A percentile compares a stretch with the other conserved stretches of the same genome.
Conservation (phyloP, 2,113 vertebrate species). For the Gracilinanus agilis region DNA sequence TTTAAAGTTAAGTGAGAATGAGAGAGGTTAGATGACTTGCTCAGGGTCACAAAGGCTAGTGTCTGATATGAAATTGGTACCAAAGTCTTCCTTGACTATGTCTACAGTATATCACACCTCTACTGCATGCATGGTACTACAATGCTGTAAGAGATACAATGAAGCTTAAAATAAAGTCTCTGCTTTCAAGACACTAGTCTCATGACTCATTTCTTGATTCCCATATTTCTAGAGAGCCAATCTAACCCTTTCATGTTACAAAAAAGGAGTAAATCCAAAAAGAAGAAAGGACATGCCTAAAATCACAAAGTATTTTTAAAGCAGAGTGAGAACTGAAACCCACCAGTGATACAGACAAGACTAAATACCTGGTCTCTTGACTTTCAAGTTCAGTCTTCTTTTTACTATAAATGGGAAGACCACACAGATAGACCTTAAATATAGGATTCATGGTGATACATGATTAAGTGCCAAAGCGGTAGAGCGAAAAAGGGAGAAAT, state of each 20-base stretch:
- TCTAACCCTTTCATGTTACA: neutral
- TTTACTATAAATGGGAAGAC: neutral
- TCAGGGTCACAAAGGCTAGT: too few relatives aligned
- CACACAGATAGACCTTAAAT: constrained; percentile 25
- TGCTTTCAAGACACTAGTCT: neutral
- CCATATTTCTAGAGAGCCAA: neutral
- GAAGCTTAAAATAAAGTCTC: neutral
- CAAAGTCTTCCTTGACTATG: neutral
- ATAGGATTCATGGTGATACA: neutral
- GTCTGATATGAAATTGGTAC: too few relatives aligned
- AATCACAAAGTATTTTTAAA: neutral
- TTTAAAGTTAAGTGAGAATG: too few relatives aligned
- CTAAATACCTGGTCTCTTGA: neutral
- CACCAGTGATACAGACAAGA: neutral
- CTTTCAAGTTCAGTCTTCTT: neutral
- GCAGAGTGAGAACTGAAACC: neutral
- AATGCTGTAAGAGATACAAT: neutral
- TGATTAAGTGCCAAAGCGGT: neutral
- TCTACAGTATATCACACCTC: too few relatives aligned
- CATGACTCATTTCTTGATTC: neutral
- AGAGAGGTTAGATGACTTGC: too few relatives aligned
- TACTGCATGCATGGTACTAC: too few relatives aligned
- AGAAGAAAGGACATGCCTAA: neutral
- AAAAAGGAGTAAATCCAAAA: neutral
- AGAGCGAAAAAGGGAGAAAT: neutral